Base-by-base conservation (phyloP, 2,888 invertebrate species). In the Mycogona germanica region DNA sequence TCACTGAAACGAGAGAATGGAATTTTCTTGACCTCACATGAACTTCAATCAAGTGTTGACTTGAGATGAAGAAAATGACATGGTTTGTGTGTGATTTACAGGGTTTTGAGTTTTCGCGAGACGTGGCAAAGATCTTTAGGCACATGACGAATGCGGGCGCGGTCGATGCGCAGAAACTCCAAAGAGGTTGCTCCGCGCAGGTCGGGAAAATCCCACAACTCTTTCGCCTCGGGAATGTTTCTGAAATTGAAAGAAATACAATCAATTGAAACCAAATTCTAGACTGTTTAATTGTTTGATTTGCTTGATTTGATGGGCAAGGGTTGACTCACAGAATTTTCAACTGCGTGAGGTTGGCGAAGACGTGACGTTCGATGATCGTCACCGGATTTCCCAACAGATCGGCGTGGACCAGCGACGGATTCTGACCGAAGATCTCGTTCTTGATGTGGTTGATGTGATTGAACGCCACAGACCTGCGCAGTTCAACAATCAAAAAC, bases 391-490 rank as follows among this genome's bases (percentile, higher is more conserved):
- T 91, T 60, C 82, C 87, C 63, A 84, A 81, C 62, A 93, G 76
- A 66, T 88, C 87, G 38, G 93, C 74, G 37, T 84, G 78, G 59
- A 80, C 75, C 53, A 93, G 76, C 19, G 79, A 78, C 37, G 77
- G 73, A 64, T 80, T 78, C 62, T 77, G 76, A 64, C 78, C 78
- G 64, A 91, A 77, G 60, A 80, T 76, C 55, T 82, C 77, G 51
- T 76, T 77, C n/a, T 77, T 78, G 64, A 91, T 78, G 69, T 76
- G 78, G 65, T 79, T 79, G 66, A 93, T 82, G 62, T 79, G 79
- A 73, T 93, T 93, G 68, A 83, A 81, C 28, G 85, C 83, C 67
- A 89, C 73, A 42, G 85, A 85, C 67, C 92, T 88, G 74, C 42
- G 25, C 7, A 35, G 19, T 32, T 12, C 21, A 26, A 7, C 49